Percentiles rank a stretch among this genome's conserved stretches.
Conservation (phyloP, 2,113 vertebrate genomes). For the Thunnus maccoyii region DNA sequence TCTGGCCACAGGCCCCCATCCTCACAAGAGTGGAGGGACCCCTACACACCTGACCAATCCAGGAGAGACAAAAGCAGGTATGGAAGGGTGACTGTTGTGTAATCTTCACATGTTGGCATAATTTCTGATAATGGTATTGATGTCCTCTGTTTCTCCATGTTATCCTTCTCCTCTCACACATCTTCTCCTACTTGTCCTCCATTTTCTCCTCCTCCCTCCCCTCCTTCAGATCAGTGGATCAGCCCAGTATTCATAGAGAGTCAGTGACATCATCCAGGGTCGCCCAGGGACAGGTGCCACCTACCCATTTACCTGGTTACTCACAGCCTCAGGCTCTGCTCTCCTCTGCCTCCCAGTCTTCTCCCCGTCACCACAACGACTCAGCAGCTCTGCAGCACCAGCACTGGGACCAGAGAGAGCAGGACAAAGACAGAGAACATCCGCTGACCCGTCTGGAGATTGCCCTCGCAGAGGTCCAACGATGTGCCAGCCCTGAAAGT, state of each 20-base stretch:
- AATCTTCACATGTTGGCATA: too few relatives aligned
- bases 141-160: too few relatives aligned
- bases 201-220: not conserved
- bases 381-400: slow-evolving; percentile 57
- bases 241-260: slow-evolving; percentile 67
- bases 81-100: not conserved
- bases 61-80: slow-evolving; percentile 55
- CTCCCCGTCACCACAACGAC: slow-evolving; percentile 70
- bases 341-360: slow-evolving; percentile 56
- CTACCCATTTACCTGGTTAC: slow-evolving; percentile 6
- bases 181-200: not conserved
- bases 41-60: slow-evolving; percentile 38
- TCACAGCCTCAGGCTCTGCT: slow-evolving; percentile 61
- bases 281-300: slow-evolving; percentile 56
- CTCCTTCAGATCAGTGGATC: slow-evolving; percentile 64
- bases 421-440: slow-evolving; percentile 65
- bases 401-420: slow-evolving; percentile 36
- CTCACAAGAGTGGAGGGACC: slow-evolving; percentile 71
- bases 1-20: slow-evolving; percentile 32
- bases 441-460: slow-evolving; percentile 84
- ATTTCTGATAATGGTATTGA: too few relatives aligned
- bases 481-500: slow-evolving; percentile 68
- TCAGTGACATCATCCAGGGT: slow-evolving; percentile 41
- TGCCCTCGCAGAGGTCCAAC: slow-evolving; percentile 80
- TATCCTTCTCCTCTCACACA: too few relatives aligned